Conservation (phyloP, 2,888 invertebrate genomes). For the Tenthredo scrophulariae region DNA sequence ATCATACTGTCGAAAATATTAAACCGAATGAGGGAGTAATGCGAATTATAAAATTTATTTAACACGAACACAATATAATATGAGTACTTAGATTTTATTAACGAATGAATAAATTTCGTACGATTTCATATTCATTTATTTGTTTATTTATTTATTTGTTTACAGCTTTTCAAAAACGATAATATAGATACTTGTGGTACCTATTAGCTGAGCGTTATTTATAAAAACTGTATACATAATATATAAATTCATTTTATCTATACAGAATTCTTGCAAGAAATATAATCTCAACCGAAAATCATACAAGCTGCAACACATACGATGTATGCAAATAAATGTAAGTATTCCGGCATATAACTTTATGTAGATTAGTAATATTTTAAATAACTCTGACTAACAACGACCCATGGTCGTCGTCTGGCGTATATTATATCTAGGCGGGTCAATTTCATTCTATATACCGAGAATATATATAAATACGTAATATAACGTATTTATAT, state of each 20-base stretch:
- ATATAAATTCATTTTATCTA: neutral
- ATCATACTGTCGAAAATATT: slow-evolving; percentile 33
- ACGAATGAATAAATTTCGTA: neutral
- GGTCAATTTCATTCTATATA: slow-evolving; percentile 23
- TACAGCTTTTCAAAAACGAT: too few species aligned
- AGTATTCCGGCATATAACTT: slow-evolving; percentile 13
- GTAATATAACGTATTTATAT: slow-evolving; percentile 5
- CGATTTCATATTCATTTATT: too few species aligned
- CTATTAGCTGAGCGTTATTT: too few species aligned
- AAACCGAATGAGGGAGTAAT: slow-evolving; percentile 14
- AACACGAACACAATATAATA: neutral
- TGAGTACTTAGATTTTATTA: neutral
- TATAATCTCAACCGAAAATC: neutral
- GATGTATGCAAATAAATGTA: neutral
- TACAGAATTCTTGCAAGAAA: neutral
- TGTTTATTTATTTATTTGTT: too few species aligned
- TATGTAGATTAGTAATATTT: slow-evolving; percentile 9
- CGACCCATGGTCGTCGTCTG: neutral
- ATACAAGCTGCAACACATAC: neutral
- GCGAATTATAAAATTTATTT: slow-evolving; percentile 4
- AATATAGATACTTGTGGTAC: too few species aligned
- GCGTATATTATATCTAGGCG: neutral
- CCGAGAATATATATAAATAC: neutral
- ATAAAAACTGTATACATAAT: neutral
- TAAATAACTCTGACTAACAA: slow-evolving; percentile 6